Base-by-base conservation (phyloP, 2,797 vertebrate species). In the Muscicapa striata region DNA sequence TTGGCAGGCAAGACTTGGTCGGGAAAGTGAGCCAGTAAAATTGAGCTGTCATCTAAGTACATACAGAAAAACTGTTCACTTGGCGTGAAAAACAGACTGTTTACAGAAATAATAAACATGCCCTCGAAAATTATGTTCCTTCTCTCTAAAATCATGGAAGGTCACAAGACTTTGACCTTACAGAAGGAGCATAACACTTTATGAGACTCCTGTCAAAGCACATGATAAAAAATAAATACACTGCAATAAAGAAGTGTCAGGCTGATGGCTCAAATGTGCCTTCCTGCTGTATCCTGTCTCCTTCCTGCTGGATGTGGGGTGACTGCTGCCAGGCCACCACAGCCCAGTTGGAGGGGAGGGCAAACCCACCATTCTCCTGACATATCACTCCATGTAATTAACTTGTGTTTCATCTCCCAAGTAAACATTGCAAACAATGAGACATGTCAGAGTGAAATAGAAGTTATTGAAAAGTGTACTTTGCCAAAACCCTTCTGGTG, bases 141-240 rank as follows among this genome's bases (percentile, higher is more conserved):
- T 46, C 89, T 83, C 84, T 80, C 66, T 73, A 72, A 92, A 94
- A 95, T 83, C 88, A 78, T 20, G 40, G 49, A 54, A 85, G 81
- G 95, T 94, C 95, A 30, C 57, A 58, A 90, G 78, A 81, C 69
- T 94, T 66, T 68, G 88, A 92, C 95, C 93, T 85, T 96, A 88
- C 95, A 95, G 96, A 82, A 86, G 96, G 91, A 95, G 90, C 43
- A 12, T 92, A 93, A 88, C 92, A 95, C 83, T 90, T 95, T 80
- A 61, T 69, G 92, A 96, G 93, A 73, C 87, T 95, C 79, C 85
- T 95, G 96, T 96, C 96, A 96, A 95, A 96, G 94, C 85, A 92
- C 66, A 88, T 58, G 89, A 91, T 94, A 93, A 93, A 95, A 95
- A 95, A 94, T 95, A 96, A 96, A 96, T 96, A 96, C 43, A 58